Conservation (phyloP, 2,797 vertebrate genomes). For the Ara ararauna region DNA sequence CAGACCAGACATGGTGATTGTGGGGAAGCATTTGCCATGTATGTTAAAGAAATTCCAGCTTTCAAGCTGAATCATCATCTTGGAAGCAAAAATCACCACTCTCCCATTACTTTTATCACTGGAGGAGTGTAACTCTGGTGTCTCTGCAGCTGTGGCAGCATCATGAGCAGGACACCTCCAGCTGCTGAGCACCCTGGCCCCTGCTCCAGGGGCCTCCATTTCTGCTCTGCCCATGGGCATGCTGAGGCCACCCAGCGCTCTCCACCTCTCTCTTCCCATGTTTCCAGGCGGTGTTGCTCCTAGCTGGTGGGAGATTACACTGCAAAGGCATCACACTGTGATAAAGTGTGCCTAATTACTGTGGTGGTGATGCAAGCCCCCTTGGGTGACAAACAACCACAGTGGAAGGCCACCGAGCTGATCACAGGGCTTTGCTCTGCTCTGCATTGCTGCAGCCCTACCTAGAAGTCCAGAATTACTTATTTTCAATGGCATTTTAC, state of each 20-base stretch:
- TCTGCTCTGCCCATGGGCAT: background rate
- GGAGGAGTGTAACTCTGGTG: background rate
- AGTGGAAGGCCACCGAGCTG: background rate
- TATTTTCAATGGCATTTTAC: background rate
- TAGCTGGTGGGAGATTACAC: background rate
- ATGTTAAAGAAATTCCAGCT: background rate
- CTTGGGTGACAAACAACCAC: background rate
- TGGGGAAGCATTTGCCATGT: background rate
- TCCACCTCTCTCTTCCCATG: background rate
- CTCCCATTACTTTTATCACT: background rate
- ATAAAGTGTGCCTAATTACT: background rate
- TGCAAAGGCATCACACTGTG: background rate
- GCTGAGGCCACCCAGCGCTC: background rate
- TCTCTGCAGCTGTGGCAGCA: background rate
- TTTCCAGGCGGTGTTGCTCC: background rate
- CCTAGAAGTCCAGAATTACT: background rate
- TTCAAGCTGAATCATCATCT: background rate
- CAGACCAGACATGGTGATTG: background rate
- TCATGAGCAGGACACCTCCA: background rate
- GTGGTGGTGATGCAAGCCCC: background rate
- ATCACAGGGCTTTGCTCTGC: background rate
- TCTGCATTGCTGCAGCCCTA: background rate
- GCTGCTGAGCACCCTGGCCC: background rate
- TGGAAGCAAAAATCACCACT: background rate
- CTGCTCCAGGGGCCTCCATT: background rate